Conservation (phyloP, 1,140 invertebrate species). For the Reticulitermes speratus region DNA sequence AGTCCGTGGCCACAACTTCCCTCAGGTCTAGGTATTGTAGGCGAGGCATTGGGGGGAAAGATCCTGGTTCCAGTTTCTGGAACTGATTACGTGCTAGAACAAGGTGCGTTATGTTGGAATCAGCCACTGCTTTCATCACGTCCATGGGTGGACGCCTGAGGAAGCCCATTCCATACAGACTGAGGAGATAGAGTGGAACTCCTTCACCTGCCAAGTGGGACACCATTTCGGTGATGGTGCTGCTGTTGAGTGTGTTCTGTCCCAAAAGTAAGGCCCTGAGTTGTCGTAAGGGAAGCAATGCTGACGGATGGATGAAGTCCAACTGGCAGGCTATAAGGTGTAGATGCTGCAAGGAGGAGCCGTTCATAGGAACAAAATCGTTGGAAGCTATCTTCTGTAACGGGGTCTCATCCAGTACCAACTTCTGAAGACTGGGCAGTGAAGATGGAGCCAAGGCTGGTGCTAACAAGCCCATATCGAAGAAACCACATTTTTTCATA, state of each 20-base stretch:
- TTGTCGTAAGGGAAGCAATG: slow-evolving; percentile 48
- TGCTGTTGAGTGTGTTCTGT: slow-evolving; percentile 51
- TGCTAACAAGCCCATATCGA: slow-evolving; percentile 42
- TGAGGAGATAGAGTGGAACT: slow-evolving; percentile 49
- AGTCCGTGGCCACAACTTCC: slow-evolving; percentile 45
- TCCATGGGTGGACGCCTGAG: slow-evolving; percentile 47
- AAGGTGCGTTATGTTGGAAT: slow-evolving; percentile 51
- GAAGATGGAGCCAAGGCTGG: not conserved
- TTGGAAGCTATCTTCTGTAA: slow-evolving; percentile 42
- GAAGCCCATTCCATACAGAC: slow-evolving; percentile 54
- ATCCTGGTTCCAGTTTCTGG: slow-evolving; percentile 48
- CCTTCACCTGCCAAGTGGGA: slow-evolving; percentile 41
- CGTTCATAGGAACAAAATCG: slow-evolving; percentile 45
- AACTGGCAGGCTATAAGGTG: slow-evolving; percentile 52
- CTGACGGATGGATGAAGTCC: slow-evolving; percentile 51
- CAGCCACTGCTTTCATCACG: slow-evolving; percentile 50
- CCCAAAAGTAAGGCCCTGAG: slow-evolving; percentile 50
- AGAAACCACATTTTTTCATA: slow-evolving; percentile 50
- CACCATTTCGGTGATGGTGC: slow-evolving; percentile 48
- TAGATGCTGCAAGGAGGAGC: slow-evolving; percentile 42
- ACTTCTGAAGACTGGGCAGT: not conserved
- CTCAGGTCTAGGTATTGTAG: slow-evolving; percentile 51
- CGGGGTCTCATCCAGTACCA: not conserved
- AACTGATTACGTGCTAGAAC: slow-evolving; percentile 55
- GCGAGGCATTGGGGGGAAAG: slow-evolving; percentile 54